Conservation (phyloP, 37 sponge, comb jelly and placozoan genomes). For the Theonella swinhoei region DNA sequence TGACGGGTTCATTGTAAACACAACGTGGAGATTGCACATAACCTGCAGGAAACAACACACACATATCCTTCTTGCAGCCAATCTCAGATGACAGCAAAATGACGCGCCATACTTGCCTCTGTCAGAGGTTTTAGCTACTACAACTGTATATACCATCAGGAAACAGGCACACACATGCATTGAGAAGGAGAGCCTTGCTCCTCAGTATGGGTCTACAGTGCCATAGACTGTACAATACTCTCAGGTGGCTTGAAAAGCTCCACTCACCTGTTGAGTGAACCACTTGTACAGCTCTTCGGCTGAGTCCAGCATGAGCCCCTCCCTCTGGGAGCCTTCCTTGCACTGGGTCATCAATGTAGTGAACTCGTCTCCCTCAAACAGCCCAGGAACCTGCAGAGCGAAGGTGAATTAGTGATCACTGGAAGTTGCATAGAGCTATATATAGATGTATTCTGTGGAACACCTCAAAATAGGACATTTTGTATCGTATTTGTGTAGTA, state of each 20-base stretch:
- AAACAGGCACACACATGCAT: no score
- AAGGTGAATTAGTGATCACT: no score
- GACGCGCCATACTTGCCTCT: background rate
- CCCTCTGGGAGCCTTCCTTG: conserved; percentile 95
- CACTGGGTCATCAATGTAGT: conserved; percentile 97
- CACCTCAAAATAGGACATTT: no score
- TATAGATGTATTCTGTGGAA: no score
- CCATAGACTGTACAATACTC: no score
- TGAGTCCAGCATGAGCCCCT: conserved; percentile 94
- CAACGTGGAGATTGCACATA: conserved; percentile 96
- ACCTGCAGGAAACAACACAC: conserved; percentile 34
- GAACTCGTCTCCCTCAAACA: conserved; percentile 97
- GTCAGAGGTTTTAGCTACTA: no score
- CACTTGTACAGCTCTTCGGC: conserved; percentile 97
- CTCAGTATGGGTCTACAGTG: no score
- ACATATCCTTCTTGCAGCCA: background rate
- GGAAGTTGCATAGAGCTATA: no score
- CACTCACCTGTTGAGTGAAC: conserved; percentile 93
- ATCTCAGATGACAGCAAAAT: background rate
- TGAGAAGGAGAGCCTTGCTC: no score
- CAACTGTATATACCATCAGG: no score
- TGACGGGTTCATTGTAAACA: conserved; percentile 99
- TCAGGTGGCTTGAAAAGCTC: no score
- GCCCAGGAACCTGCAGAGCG: conserved; percentile 90
- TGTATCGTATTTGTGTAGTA: no score